Conservation (phyloP, 2,888 invertebrate species). For the Cecidostiba fungosa region DNA sequence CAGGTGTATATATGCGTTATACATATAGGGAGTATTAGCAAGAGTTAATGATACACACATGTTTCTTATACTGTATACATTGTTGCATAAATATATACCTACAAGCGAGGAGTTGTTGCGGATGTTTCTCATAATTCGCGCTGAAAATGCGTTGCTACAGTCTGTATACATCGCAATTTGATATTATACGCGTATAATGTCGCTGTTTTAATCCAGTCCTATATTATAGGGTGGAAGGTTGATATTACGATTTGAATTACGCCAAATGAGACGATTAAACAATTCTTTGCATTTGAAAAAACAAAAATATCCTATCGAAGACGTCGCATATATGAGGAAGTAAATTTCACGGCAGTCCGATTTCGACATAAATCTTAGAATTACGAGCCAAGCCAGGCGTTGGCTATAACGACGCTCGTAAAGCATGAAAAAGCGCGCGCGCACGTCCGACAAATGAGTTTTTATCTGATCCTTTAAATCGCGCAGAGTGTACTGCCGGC, state of each 20-base stretch:
- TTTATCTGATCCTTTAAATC: conserved; percentile 49
- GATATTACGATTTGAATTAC: background rate
- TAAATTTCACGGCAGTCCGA: conserved; percentile 39
- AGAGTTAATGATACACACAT: background rate
- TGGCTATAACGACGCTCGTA: conserved; percentile 37
- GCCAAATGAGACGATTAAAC: background rate
- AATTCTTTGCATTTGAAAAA: too few species aligned
- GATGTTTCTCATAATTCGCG: background rate
- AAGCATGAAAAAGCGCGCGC: conserved; percentile 44
- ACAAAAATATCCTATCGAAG: too few species aligned
- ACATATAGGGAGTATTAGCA: background rate
- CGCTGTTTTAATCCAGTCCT: background rate
- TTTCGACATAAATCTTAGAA: conserved; percentile 52
- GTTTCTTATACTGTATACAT: background rate
- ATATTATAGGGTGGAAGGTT: background rate
- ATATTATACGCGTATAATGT: background rate
- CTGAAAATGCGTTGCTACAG: background rate
- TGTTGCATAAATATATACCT: background rate
- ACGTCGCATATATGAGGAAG: background rate
- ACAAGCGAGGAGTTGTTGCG: background rate
- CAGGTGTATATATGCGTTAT: too few species aligned
- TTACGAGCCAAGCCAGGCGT: conserved; percentile 7
- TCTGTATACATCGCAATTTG: background rate
- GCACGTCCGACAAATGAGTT: conserved; percentile 49
- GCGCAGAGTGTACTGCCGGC: background rate